phyloP scores from a whole-genome alignment of 2,113 vertebrate species.

The Sapayoa aenigma region DNA sequence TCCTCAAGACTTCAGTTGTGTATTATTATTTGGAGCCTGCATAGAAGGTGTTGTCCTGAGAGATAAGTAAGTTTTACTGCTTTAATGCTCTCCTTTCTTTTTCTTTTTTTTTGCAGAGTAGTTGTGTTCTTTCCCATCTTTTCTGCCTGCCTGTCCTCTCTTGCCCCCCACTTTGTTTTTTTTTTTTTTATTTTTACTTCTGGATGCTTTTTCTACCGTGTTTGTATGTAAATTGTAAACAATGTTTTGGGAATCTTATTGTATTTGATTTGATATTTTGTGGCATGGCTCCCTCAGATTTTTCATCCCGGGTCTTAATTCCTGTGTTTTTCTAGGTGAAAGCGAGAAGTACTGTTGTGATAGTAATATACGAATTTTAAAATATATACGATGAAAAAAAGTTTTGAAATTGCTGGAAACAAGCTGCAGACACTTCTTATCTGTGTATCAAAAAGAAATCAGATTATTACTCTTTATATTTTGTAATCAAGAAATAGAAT shows the following conservation, averaged over 20 bases:
- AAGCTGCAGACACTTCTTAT: not conserved
- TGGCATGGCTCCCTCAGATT: not conserved
- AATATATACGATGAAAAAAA: not conserved
- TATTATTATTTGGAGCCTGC: constrained; percentile 93
- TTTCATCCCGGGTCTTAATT: not conserved
- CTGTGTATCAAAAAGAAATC: not conserved
- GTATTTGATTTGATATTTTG: not conserved
- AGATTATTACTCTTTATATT: not conserved
- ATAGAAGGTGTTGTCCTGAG: constrained; percentile 94
- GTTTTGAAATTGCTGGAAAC: not conserved
- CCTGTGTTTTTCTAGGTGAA: not conserved
- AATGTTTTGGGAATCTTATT: not conserved
- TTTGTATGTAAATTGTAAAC: not conserved
- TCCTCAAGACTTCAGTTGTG: constrained; percentile 88
- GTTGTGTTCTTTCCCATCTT: not conserved
- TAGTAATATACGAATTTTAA: not conserved
- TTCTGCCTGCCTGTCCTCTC: no score
- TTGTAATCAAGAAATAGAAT: not conserved
- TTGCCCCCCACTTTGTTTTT: no score
- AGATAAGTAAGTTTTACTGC: constrained; percentile 84
- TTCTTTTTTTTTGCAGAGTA: not conserved
- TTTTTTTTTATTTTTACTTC: not conserved
- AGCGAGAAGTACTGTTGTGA: not conserved
- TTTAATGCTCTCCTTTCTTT: not conserved
- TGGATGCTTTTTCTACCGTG: not conserved